phyloP scores from a whole-genome alignment of 2,888 invertebrate genomes.

The Gryllus longicercus region DNA sequence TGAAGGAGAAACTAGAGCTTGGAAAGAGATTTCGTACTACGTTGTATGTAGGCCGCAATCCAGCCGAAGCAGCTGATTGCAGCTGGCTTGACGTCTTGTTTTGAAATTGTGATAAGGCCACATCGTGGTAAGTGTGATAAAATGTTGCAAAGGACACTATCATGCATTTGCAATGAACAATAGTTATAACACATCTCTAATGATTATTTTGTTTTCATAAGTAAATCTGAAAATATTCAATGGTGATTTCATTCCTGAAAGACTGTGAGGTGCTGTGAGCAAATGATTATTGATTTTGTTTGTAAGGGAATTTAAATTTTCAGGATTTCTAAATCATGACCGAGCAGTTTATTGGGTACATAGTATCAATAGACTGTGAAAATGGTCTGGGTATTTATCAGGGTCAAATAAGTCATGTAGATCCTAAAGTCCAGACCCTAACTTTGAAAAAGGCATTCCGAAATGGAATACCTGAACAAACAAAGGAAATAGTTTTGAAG shows the following conservation, averaged over 20 bases:
- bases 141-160: background rate
- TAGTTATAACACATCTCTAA: too few species aligned
- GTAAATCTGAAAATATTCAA: background rate
- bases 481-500: constrained; percentile 61
- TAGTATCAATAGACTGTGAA: constrained; percentile 79
- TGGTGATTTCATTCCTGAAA: background rate
- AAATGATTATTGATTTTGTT: background rate
- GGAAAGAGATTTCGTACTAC: too few species aligned
- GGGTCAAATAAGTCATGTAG: constrained; percentile 70
- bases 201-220: too few species aligned
- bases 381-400: constrained; percentile 77
- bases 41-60: background rate
- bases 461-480: constrained; percentile 67
- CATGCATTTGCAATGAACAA: too few species aligned
- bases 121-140: background rate
- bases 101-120: background rate
- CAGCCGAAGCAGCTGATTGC: background rate
- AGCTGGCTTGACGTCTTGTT: background rate
- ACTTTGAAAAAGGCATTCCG: constrained; percentile 77
- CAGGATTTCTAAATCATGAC: constrained; percentile 24
- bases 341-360: constrained; percentile 59
- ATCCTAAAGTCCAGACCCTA: constrained; percentile 60
- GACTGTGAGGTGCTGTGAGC: background rate
- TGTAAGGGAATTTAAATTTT: background rate
- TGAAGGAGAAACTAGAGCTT: too few species aligned